Conservation (phyloP, 2,797 vertebrate genomes). For the Pseudochirops cupreus region DNA sequence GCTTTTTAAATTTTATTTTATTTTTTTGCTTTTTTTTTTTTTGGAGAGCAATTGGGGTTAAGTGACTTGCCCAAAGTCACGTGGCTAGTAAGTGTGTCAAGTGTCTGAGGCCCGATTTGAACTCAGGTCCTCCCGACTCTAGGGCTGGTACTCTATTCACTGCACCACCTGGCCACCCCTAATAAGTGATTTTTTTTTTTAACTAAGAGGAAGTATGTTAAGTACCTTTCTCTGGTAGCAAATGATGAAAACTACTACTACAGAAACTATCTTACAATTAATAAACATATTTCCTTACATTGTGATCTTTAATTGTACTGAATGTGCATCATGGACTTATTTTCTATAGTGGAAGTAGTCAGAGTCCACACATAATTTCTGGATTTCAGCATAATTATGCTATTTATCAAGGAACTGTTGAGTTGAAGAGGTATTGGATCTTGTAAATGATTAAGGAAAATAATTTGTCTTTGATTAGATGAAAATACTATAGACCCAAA, state of each 20-base stretch:
- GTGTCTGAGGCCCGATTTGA: too few species aligned
- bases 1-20: background rate
- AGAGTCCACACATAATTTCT: background rate
- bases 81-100: too few species aligned
- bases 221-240: background rate
- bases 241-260: background rate
- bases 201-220: background rate
- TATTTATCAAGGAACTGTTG: background rate
- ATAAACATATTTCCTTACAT: background rate
- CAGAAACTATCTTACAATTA: background rate
- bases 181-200: background rate
- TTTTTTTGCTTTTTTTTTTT: background rate
- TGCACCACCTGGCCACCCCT: too few species aligned
- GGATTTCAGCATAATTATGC: background rate
- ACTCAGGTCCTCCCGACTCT: too few species aligned
- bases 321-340: background rate
- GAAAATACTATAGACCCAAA: background rate
- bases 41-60: background rate
- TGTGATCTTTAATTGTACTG: background rate
- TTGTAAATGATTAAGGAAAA: background rate
- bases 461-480: conserved; percentile 17
- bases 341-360: background rate
- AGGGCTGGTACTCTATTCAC: too few species aligned
- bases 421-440: background rate
- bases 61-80: too few species aligned